Evolutionary conservation across 2,888 invertebrate genomes (phyloP).

Genomic region (Anoplius nigerrimus): DNA sequence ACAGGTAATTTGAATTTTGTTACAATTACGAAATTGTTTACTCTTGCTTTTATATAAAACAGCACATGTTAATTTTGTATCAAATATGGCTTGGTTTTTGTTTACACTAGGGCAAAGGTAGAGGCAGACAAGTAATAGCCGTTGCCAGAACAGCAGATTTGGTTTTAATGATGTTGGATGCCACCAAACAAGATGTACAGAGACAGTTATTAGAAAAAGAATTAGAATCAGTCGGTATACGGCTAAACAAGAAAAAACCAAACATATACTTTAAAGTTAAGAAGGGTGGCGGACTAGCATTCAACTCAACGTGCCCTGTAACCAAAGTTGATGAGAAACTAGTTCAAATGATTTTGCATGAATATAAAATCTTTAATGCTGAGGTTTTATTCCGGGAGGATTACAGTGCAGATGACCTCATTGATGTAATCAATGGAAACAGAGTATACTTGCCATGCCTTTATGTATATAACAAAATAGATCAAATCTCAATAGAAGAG

Average conservation of each 20-base stretch:
- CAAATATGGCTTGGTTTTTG: constrained; percentile 8
- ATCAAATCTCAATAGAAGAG: constrained; percentile 99
- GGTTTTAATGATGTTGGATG: constrained; percentile 99
- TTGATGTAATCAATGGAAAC: constrained; percentile 98
- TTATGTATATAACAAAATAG: constrained; percentile 99
- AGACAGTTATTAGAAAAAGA: constrained; percentile 93
- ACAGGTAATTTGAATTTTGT: constrained; percentile 76
- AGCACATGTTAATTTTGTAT: constrained; percentile 2
- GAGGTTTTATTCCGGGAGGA: constrained; percentile 97
- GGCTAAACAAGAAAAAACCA: constrained; percentile 95
- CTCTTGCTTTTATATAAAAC: not conserved
- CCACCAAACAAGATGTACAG: constrained; percentile 98
- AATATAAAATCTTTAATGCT: constrained; percentile 98
- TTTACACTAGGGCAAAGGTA: constrained; percentile 82
- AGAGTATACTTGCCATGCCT: constrained; percentile 95
- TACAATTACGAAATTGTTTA: not conserved
- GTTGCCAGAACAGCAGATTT: constrained; percentile 98
- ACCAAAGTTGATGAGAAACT: constrained; percentile 97
- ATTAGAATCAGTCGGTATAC: constrained; percentile 97
- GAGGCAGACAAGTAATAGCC: constrained; percentile 96
- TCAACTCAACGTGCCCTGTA: constrained; percentile 95
- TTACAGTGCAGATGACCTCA: constrained; percentile 95
- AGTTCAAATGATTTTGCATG: constrained; percentile 98
- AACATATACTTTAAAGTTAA: constrained; percentile 99
- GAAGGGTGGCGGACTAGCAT: constrained; percentile 97